Evolutionary conservation across 2,113 vertebrate species (phyloP), one percentile per base, ranked within the genome.

Genomic region (Amphiprion percula): DNA sequence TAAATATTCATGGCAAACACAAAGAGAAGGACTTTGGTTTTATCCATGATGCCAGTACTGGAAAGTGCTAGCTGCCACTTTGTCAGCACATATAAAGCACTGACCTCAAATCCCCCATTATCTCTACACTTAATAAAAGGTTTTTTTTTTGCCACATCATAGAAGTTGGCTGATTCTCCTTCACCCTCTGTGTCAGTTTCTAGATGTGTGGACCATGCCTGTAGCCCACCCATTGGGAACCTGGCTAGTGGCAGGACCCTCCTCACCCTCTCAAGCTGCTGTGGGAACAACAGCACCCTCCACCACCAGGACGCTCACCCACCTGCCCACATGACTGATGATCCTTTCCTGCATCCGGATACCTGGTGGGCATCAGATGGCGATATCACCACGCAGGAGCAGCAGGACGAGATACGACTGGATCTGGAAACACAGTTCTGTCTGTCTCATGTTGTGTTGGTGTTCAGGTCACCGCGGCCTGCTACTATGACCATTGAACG

Each of bases 351-450:
- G 47, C 89, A 95, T 69, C 96, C 96, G 0, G 24, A 84, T 4
- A 96, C 96, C 60, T 97, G 96, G 96, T 97, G 97, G 96, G 95
- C 93, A 68, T 97, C 97, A 7, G 87, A 90, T 37, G 91, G 91
- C 33, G 55, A 52, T 5, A 5, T 24, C 9, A 1, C 16, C 1
- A 1, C 1, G 3, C 39, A 44, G 46, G 64, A 0, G 37, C 78
- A 81, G 69, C 88, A 92, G 68, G 96, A 97, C 39, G 96, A 96
- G 89, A 96, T 97, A 83, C 92, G 79, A 41, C 68, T 97, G 91
- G 94, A 97, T 74, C 92, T 97, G 61, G 96, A 96, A 68, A 95
- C 93, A 0, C 91, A 84, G 10, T 96, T 97, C 88, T 97, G 93
- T 86, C 83, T 97, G 89, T 96, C 96, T 46, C 96, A 97, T 0